Conservation (phyloP, 2,888 invertebrate genomes). For the Drosophila buzzatii region DNA sequence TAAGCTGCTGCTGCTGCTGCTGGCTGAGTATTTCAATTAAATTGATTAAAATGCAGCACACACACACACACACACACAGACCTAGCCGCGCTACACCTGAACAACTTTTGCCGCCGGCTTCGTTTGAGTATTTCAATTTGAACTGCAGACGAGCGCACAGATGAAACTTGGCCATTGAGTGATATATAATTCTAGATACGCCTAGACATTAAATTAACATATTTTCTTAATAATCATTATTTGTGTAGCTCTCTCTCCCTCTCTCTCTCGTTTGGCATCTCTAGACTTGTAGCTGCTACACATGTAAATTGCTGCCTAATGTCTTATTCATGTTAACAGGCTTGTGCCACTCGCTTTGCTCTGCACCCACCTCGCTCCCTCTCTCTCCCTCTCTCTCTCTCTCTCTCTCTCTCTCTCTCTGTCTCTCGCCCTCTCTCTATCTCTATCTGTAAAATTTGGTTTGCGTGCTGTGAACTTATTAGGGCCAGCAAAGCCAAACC, state of each 20-base stretch:
- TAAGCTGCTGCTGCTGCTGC: slow-evolving; percentile 10
- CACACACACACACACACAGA: background rate
- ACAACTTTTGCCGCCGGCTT: background rate
- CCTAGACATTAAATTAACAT: slow-evolving; percentile 78
- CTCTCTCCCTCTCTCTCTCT: too few species aligned
- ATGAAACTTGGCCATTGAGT: background rate
- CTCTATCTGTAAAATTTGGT: background rate
- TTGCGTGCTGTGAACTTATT: slow-evolving; percentile 76
- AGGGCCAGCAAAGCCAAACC: slow-evolving; percentile 46
- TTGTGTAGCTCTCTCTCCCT: slow-evolving; percentile 38
- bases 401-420: background rate
- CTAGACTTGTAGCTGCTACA: slow-evolving; percentile 49
- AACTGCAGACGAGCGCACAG: background rate
- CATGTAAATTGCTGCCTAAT: slow-evolving; percentile 73
- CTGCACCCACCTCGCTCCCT: background rate
- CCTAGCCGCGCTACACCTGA: slow-evolving; percentile 1
- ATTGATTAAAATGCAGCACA: slow-evolving; percentile 57
- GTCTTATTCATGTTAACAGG: slow-evolving; percentile 77
- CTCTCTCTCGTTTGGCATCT: background rate
- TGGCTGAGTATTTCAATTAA: slow-evolving; percentile 68
- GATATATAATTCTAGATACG: slow-evolving; percentile 47
- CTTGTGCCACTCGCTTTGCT: slow-evolving; percentile 29
- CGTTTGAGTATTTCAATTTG: background rate
- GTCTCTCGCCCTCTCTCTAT: background rate
- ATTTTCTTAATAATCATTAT: slow-evolving; percentile 78